Evolutionary conservation across 1,140 invertebrate species (phyloP), one percentile per base, ranked within the genome.

Genomic region (Coelopa frigida): DNA sequence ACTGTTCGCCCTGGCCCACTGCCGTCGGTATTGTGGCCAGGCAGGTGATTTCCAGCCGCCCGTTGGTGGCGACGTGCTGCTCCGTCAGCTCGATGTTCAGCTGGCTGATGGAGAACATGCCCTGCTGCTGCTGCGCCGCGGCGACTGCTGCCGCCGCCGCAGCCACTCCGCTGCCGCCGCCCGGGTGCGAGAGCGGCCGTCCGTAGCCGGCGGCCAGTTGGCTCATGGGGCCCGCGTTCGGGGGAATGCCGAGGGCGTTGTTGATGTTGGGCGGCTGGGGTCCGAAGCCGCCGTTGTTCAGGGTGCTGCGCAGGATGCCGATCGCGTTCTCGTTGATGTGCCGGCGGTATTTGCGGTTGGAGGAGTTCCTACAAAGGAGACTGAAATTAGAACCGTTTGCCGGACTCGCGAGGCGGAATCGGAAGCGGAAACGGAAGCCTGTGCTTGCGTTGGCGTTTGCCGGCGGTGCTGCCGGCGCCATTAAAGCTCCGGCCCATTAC

Each of bases 21-120:
- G 80, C 82, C 50, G 77, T 77, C 2, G 83, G 84, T 59, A 86
- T 86, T 29, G 84, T 85, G 42, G 82, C 77, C 35, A 82, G 70
- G 54, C 84, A 86, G 43, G 78, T 83, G 44, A 86, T 76, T 48
- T 80, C 76, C 36, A 85, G 72, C 37, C 74, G 72, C 31, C 82
- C 80, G 57, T 83, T 81, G n/a, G 76, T 74, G 41, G 72, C 75
- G 21, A 78, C 70, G 56, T 82, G 78, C 44, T 82, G 70, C 24
- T 74, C 77, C 0, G 77, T 76, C 47, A 85, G 73, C 43, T 84
- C 76, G 51, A 83, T 77, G 50, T 75, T 67, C 18, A 66, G 52
- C 46, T 66, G 63, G 37, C 63, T 67, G 44, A 67, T 64, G 44
- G 63, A 66, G 35, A 61, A 60, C 62, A 67, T 63, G 33, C 63